These are phyloP conservation scores for Laothoe populi DNA, from an alignment of 2,888 invertebrate species.

Conservation along the genomic window DNA sequence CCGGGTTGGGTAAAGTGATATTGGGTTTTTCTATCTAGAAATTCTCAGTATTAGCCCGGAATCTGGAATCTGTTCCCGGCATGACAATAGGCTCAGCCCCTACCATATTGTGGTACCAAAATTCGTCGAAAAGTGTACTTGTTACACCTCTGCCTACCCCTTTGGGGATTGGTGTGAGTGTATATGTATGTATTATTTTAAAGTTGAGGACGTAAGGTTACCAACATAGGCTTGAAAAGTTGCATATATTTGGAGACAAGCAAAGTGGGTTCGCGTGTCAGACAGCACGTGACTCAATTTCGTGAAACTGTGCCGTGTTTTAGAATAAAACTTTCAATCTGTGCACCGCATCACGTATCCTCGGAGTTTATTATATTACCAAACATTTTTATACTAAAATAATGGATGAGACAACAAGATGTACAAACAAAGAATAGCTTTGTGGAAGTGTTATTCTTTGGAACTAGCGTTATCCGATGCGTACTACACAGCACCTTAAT, in stretches of 20 bases:
- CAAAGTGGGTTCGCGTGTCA: conserved; percentile 75
- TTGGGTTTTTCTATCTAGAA: too few species aligned
- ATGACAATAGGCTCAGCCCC: too few species aligned
- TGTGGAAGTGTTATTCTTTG: conserved; percentile 1
- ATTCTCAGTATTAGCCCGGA: too few species aligned
- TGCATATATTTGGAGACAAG: conserved; percentile 73
- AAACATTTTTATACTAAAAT: conserved; percentile 18
- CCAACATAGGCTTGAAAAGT: conserved; percentile 45
- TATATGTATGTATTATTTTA: background rate
- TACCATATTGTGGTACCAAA: too few species aligned
- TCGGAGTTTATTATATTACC: conserved; percentile 22
- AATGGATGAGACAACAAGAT: background rate
- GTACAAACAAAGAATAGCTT: background rate
- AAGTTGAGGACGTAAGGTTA: conserved; percentile 42
- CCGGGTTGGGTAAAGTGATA: too few species aligned
- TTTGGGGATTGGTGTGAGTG: background rate
- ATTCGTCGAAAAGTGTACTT: too few species aligned
- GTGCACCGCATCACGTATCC: conserved; percentile 18
- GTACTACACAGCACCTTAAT: too few species aligned
- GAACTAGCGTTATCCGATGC: background rate
- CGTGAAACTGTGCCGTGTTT: conserved; percentile 46
- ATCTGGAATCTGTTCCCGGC: too few species aligned
- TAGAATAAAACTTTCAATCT: conserved; percentile 25
- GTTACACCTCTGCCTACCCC: too few species aligned
- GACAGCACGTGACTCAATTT: conserved; percentile 68